Base-by-base conservation (phyloP, 1,140 invertebrate genomes). In the Oreohelix idahoensis region DNA sequence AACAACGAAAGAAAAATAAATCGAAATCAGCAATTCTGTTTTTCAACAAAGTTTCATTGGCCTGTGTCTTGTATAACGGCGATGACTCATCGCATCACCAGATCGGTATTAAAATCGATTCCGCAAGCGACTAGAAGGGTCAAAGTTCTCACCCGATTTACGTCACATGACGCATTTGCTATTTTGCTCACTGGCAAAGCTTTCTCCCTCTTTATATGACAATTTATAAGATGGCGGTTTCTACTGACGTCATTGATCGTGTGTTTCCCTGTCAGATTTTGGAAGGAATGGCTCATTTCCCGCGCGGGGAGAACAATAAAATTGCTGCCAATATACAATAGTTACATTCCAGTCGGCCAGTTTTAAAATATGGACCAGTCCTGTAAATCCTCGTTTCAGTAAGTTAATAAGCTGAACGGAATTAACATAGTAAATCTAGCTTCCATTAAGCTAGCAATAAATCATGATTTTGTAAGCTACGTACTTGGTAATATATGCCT, bases 31-130 rank as follows among this genome's bases (percentile, higher is more conserved):
- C 42, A 45, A 5, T 15, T 45, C 42, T n/a, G 42, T 45, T 45
- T 15, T 45, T 45, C 42, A 45, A 45, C 5, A 45, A 15, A 5
- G 5, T 45, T 45, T 45, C 15, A 45, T 15, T 45, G 42, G n/a
- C 23, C 51, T 58, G 51, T 58, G 8, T 26, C 51, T 20, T 23
- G 4, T 23, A 58, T 26, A 2, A 58, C 51, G 2, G 23, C 51
- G 51, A 58, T 58, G 51, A 58, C 51, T 58, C 51, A 58, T 23
- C 51, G 51, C 51, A 58, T 58, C 51, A 58, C 51, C 51, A 58
- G 51, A 58, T 58, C 42, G 51, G 51, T 58, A 58, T 58, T 10
- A 17, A 58, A 58, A 58, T 58, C 51, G 51, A 58, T 58, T 58
- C 51, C 15, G 51, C 26, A 58, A 58, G 23, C 51, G 51, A 58